These are phyloP conservation scores for Fragum whitleyi DNA, from an alignment of 2,888 invertebrate species.

Conservation along the genomic window DNA sequence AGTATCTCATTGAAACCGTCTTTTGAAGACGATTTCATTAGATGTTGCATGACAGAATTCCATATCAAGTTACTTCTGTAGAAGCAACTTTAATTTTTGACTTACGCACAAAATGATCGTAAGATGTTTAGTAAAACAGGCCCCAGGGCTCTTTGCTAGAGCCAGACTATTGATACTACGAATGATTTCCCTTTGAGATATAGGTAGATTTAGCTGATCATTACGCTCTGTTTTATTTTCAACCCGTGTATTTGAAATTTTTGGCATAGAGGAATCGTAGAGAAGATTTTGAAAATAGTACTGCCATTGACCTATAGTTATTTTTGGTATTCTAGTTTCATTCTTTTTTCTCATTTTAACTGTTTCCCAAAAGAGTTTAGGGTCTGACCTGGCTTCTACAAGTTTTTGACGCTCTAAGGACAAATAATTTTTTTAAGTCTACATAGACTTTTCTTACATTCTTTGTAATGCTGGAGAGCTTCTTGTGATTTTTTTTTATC, in stretches of 20 bases:
- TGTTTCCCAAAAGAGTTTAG: not conserved
- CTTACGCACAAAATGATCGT: too few species aligned
- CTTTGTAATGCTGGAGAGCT: not conserved
- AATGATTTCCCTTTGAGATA: not conserved
- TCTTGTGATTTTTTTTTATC: not conserved
- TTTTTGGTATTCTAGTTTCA: not conserved
- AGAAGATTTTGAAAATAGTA: not conserved
- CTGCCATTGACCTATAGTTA: not conserved
- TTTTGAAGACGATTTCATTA: too few species aligned
- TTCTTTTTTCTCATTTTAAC: not conserved
- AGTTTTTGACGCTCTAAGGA: not conserved
- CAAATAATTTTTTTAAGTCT: not conserved
- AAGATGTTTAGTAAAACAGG: too few species aligned
- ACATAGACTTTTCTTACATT: not conserved
- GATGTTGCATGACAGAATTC: too few species aligned
- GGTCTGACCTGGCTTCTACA: not conserved
- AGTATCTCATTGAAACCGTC: too few species aligned
- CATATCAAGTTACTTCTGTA: too few species aligned
- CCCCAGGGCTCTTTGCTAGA: not conserved
- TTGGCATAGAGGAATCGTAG: not conserved
- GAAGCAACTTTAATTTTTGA: too few species aligned
- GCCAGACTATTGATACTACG: conserved; percentile 6
- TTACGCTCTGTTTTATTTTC: not conserved
- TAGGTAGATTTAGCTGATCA: conserved; percentile 1
- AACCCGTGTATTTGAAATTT: not conserved